phyloP scores from a whole-genome alignment of 2,888 invertebrate species.

The Dolichopus griseipennis region DNA sequence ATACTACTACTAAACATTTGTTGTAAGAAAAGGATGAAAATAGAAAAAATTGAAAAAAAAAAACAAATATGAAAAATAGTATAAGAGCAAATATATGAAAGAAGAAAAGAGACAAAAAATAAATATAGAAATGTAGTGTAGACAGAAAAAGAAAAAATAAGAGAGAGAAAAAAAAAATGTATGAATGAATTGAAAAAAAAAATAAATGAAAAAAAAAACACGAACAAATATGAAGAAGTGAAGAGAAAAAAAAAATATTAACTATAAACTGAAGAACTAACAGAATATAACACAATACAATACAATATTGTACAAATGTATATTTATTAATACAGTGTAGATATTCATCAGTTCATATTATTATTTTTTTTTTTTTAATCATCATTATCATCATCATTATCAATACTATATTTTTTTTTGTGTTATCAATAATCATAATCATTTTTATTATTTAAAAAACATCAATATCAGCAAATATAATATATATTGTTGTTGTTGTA shows the following conservation, averaged over 20 bases:
- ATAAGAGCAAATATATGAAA: conserved; percentile 16
- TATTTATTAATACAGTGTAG: neutral
- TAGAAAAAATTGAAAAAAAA: conserved; percentile 17
- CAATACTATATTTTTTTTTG: too few relatives aligned
- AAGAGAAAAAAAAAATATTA: neutral
- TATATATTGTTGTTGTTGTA: too few relatives aligned
- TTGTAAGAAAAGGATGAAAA: conserved; percentile 7
- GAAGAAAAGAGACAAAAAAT: conserved; percentile 21
- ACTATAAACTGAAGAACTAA: neutral
- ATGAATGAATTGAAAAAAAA: neutral
- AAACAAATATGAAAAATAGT: conserved; percentile 9
- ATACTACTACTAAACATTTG: conserved; percentile 12
- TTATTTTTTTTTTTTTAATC: too few relatives aligned
- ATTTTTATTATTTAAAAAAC: too few relatives aligned
- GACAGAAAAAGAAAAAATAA: conserved; percentile 8
- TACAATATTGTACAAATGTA: neutral
- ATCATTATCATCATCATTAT: too few relatives aligned
- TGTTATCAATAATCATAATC: too few relatives aligned
- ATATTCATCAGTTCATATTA: too few relatives aligned
- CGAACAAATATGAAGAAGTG: too few relatives aligned
- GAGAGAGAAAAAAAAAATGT: neutral
- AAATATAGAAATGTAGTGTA: conserved; percentile 6
- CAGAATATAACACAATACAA: neutral
- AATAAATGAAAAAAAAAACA: neutral
- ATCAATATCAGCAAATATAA: too few relatives aligned